Base-by-base conservation (phyloP, 2,113 vertebrate species). In the Campylomormyrus numenius region DNA sequence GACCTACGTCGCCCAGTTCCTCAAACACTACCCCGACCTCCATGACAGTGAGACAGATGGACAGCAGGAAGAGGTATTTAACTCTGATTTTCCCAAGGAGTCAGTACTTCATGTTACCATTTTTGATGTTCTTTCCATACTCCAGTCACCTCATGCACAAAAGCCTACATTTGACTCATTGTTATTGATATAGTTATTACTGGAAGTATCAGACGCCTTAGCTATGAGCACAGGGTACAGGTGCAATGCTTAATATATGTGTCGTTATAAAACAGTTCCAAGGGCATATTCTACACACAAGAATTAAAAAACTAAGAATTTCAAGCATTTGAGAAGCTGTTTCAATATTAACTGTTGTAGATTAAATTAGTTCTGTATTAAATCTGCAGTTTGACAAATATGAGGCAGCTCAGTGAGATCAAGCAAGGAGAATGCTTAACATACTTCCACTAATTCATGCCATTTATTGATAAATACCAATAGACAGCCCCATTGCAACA, bases 1-100 rank as follows among this genome's bases (percentile, higher is more conserved):
- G 98, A 99, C 98, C 1, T 99, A 99, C 2, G 96, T 99, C 90
- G 98, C 98, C 90, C 98, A 99, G 95, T 99, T 99, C 94, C 96
- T 99, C 92, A 99, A 98, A 92, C 97, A 97, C 48, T 98, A 97
- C 91, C 98, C 98, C 0, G 96, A 99, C 90, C 95, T 95, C 70
- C 96, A 97, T 91, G 95, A 93, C 15, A 92, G 95, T 35, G 95
- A 95, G 83, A 52, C 94, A 2, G 97, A 98, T 46, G 95, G 95
- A 8, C 97, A 96, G 10, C 97, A 97, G 39, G 95, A 95, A 10
- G 97, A 99, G 90, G 98, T 99, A 97, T 24, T 39, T 85, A 48
- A 52, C 89, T 92, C 91, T 90, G 88, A 35, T 91, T 90, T 45
- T 85, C 8, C 0, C 24, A 85, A n/a, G n/a, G 49, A 90, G 89